Evolutionary conservation across 2,888 invertebrate species (phyloP), one percentile per base, ranked within the genome.

Genomic region (Crossocerus cetratus): DNA sequence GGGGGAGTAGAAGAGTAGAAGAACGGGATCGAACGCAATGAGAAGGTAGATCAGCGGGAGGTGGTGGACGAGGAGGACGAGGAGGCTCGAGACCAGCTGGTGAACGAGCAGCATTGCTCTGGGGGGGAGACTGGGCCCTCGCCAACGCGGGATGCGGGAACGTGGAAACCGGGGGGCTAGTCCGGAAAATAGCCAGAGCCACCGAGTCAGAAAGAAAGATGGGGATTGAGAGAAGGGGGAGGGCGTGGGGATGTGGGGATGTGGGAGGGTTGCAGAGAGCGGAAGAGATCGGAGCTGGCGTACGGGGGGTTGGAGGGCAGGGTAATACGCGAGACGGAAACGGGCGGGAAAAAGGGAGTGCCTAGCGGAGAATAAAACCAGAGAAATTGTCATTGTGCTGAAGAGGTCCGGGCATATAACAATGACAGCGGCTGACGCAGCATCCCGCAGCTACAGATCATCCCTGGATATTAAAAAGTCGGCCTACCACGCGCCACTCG

Each of bases 391-490:
- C 90, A 90, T 90, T 90, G 90, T 90, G 84, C 88, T 86, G 88
- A 89, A 90, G 87, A 89, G 89, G 86, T 87, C 88, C 86, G 86
- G 84, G 85, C 79, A 72, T 86, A 88, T 89, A 90, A 90, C 89
- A 90, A 90, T 90, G 89, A 90, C 90, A 88, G 86, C 85, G 88
- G 88, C 90, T 90, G 90, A 90, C 89, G 87, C 88, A 87, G 90
- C 89, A 83, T 84, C 84, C 86, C 86, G 84, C 87, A 85, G 84
- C 86, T 88, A 86, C 88, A 89, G 90, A 90, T 90, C 89, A 90
- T 90, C 90, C 89, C 88, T 88, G 88, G 89, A 90, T 90, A 90
- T 90, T 90, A 90, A 90, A 90, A 90, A 90, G 89, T 89, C 89
- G 87, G 86, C 82, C 84, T 85, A 80, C 85, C 83, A 78, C 69